Evolutionary conservation across 2,797 vertebrate species (phyloP).

Genomic region (Microctenopoma steveboyesi): DNA sequence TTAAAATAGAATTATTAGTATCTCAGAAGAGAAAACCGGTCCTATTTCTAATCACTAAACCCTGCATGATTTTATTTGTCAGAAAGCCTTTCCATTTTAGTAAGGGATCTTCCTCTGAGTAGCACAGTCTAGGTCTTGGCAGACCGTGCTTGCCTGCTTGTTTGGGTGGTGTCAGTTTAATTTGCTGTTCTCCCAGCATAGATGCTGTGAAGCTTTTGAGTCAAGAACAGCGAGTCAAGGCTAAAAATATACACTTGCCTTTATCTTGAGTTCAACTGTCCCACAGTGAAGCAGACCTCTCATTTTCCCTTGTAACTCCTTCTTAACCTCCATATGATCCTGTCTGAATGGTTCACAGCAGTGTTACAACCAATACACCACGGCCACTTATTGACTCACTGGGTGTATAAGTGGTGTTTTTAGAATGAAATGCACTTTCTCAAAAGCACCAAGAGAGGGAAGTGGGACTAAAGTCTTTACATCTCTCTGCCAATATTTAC

Average conservation of each 20-base stretch:
- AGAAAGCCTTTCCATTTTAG: not conserved
- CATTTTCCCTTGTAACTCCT: slow-evolving; percentile 34
- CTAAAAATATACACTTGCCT: slow-evolving; percentile 24
- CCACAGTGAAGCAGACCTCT: slow-evolving; percentile 40
- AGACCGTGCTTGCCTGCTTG: slow-evolving; percentile 6
- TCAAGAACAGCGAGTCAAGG: not conserved
- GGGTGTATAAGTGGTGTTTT: slow-evolving; percentile 44
- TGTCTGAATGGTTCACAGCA: slow-evolving; percentile 35
- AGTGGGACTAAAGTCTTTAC: slow-evolving; percentile 34
- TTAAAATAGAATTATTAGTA: not conserved
- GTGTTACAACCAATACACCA: slow-evolving; percentile 39
- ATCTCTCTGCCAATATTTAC: slow-evolving; percentile 6
- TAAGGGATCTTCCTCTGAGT: not conserved
- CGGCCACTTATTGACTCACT: slow-evolving; percentile 34
- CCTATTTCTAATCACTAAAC: not conserved
- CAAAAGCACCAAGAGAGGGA: slow-evolving; percentile 33
- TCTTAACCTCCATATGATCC: slow-evolving; percentile 52
- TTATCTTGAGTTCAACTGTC: slow-evolving; percentile 24
- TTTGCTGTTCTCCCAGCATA: slow-evolving; percentile 2
- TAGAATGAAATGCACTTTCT: slow-evolving; percentile 58
- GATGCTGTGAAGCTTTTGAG: not conserved
- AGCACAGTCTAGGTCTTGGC: not conserved
- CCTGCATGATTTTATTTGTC: not conserved
- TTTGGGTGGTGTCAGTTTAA: slow-evolving; percentile 7
- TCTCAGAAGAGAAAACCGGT: not conserved